A percentile compares a stretch with the other conserved stretches of the same genome.
phyloP scores from a whole-genome alignment of 2,888 invertebrate species.

The Morpho helenor region DNA sequence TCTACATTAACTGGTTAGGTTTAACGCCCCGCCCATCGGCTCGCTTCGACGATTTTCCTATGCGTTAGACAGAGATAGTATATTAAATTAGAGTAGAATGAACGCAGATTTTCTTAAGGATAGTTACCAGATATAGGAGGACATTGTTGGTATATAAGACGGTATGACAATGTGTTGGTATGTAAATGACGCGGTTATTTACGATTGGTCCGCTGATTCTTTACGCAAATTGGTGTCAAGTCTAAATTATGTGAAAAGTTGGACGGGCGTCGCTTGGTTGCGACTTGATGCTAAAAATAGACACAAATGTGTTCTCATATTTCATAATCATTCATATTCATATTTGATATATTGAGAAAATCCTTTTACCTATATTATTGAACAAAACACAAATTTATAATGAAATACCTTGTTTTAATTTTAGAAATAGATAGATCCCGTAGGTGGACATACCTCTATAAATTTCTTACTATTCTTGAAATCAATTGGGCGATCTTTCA shows the following conservation, averaged over 20 bases:
- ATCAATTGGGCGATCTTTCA: too few species aligned
- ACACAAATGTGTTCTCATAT: constrained; percentile 13
- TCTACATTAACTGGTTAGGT: constrained; percentile 46
- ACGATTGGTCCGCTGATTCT: constrained; percentile 43
- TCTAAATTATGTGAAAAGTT: constrained; percentile 61
- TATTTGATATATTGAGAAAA: too few species aligned
- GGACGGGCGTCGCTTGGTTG: constrained; percentile 17
- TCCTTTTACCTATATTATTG: too few species aligned
- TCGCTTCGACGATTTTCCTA: constrained; percentile 60
- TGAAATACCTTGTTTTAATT: too few species aligned
- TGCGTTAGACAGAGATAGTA: constrained; percentile 47
- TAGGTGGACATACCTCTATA: too few species aligned
- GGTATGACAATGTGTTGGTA: constrained; percentile 59
- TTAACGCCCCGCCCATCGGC: constrained; percentile 64
- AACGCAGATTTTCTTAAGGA: constrained; percentile 68
- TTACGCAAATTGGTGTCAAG: constrained; percentile 59
- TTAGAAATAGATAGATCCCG: too few species aligned
- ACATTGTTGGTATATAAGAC: constrained; percentile 65
- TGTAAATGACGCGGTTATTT: constrained; percentile 73
- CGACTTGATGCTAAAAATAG: constrained; percentile 10
- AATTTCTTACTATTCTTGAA: too few species aligned
- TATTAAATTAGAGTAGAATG: constrained; percentile 58
- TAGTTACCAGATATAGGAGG: constrained; percentile 67
- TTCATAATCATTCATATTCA: too few species aligned
- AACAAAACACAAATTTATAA: too few species aligned